phyloP scores from a whole-genome alignment of 2,888 invertebrate genomes.

The Thecophora atra region DNA sequence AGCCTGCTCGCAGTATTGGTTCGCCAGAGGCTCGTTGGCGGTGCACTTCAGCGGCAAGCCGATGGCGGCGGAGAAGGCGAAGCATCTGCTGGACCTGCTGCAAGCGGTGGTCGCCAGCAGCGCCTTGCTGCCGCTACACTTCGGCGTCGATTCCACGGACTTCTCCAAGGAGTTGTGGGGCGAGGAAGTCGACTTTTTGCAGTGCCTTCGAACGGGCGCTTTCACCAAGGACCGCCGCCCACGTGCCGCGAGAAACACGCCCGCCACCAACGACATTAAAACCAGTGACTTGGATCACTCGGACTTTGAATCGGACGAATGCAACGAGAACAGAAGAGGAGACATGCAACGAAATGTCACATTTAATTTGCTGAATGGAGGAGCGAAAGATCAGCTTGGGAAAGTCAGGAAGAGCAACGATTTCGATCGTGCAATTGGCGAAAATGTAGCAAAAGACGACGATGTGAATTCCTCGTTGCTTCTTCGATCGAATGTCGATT shows the following conservation, averaged over 20 bases:
- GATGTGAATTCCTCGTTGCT: conserved; percentile 43
- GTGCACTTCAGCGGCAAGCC: conserved; percentile 58
- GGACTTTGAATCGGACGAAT: conserved; percentile 50
- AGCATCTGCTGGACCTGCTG: conserved; percentile 54
- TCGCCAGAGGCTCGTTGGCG: conserved; percentile 56
- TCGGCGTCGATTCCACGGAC: conserved; percentile 59
- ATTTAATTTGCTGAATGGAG: conserved; percentile 47
- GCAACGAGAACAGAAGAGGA: conserved; percentile 48
- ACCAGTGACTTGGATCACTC: conserved; percentile 58
- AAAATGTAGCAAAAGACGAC: conserved; percentile 47
- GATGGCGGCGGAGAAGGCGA: conserved; percentile 51
- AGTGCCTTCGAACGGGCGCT: conserved; percentile 43
- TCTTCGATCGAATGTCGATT: conserved; percentile 36
- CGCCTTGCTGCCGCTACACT: conserved; percentile 46
- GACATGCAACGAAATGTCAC: conserved; percentile 46
- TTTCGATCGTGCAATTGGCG: conserved; percentile 50
- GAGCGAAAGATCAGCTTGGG: conserved; percentile 50
- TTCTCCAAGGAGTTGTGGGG: conserved; percentile 52
- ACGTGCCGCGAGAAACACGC: conserved; percentile 46
- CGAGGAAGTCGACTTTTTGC: not conserved
- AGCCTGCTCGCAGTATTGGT: conserved; percentile 61
- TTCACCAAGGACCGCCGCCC: conserved; percentile 54
- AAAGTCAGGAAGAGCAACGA: not conserved
- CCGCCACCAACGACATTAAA: conserved; percentile 47
- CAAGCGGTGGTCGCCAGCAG: conserved; percentile 41